Evolutionary conservation across 2,113 vertebrate genomes (phyloP).

Genomic region (Morone chrysops): DNA sequence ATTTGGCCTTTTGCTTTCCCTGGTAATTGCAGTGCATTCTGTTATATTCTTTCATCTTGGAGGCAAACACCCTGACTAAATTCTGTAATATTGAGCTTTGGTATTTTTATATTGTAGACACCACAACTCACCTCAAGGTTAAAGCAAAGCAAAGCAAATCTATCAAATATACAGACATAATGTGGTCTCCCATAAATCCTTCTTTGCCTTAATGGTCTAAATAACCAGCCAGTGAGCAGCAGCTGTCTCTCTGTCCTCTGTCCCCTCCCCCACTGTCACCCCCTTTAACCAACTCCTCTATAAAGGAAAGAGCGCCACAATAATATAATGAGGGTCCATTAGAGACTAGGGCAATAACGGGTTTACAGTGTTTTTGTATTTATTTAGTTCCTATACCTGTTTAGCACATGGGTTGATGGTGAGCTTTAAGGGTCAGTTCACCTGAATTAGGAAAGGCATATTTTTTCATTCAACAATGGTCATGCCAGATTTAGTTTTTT

Average conservation of each 20-base stretch:
- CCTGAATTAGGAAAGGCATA: neutral
- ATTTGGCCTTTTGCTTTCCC: neutral
- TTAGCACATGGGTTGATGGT: neutral
- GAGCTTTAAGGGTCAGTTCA: slow-evolving; percentile 13
- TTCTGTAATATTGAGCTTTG: neutral
- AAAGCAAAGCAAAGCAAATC: neutral
- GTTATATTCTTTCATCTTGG: slow-evolving; percentile 6
- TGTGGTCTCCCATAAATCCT: slow-evolving; percentile 30
- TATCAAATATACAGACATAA: neutral
- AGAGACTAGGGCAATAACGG: neutral
- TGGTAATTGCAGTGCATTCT: neutral
- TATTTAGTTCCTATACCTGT: neutral
- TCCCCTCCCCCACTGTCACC: slow-evolving; percentile 44
- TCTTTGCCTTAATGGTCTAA: slow-evolving; percentile 28
- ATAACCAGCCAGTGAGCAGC: slow-evolving; percentile 44
- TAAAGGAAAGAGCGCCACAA: slow-evolving; percentile 2
- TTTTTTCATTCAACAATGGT: neutral
- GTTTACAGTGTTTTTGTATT: slow-evolving; percentile 11
- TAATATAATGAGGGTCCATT: slow-evolving; percentile 24
- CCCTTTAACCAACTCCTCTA: neutral
- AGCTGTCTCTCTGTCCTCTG: slow-evolving; percentile 30
- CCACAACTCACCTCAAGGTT: neutral
- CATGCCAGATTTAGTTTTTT: too few relatives aligned
- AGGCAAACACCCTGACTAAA: slow-evolving; percentile 9
- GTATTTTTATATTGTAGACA: neutral